Conservation (phyloP, 2,797 vertebrate species). For the Tokudaia tokunoshimensis region DNA sequence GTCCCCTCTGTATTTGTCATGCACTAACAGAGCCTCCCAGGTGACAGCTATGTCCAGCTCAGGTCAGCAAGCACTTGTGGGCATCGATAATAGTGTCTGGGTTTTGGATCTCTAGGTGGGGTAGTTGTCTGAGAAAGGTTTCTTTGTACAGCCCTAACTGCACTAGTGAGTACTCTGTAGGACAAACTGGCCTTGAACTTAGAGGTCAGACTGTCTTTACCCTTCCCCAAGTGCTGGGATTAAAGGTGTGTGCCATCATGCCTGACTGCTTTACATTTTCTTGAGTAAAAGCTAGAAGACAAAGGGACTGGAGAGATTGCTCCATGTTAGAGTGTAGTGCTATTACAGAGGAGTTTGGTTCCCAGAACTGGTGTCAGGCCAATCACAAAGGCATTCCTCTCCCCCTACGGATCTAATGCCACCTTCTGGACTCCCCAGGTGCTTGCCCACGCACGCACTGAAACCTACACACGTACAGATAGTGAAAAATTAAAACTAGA, state of each 20-base stretch:
- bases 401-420: no score
- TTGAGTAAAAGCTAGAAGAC: slow-evolving; percentile 20
- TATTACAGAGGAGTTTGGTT: not conserved
- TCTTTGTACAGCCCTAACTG: not conserved
- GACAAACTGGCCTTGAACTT: not conserved
- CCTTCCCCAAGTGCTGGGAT: not conserved
- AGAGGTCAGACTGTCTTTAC: not conserved
- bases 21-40: no score
- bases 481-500: not conserved
- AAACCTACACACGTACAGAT: not conserved
- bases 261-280: not conserved
- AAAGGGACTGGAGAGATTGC: not conserved
- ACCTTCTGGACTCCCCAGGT: not conserved
- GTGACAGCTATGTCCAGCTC: no score
- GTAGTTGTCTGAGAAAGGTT: not conserved
- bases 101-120: no score
- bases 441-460: not conserved
- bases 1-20: no score
- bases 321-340: not conserved
- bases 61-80: no score
- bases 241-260: not conserved
- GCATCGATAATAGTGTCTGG: no score
- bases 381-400: not conserved
- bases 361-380: not conserved
- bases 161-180: not conserved